A percentile compares a stretch with the other conserved stretches of the same genome.
phyloP scores from a whole-genome alignment of 1,140 invertebrate genomes.

The Sarcophaga bullata region DNA sequence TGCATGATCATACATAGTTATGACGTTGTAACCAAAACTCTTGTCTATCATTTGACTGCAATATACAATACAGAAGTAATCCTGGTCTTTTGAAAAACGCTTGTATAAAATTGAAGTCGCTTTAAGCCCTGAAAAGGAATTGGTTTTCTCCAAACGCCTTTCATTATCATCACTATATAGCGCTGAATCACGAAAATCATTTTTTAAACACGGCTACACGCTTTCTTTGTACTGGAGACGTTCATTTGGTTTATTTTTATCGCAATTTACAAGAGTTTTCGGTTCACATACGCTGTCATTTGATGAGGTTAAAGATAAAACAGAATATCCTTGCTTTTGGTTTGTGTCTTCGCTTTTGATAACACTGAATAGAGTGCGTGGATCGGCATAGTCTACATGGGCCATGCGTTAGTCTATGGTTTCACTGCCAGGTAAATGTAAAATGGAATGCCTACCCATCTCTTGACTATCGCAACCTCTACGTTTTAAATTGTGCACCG shows the following conservation, averaged over 20 bases:
- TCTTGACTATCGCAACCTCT: conserved; percentile 61
- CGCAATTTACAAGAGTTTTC: conserved; percentile 41
- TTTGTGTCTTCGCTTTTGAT: conserved; percentile 61
- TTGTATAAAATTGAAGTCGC: too few species aligned
- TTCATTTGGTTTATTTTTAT: neutral
- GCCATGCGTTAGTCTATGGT: conserved; percentile 86
- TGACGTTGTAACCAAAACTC: too few species aligned
- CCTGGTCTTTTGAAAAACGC: too few species aligned
- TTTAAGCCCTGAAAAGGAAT: conserved; percentile 55
- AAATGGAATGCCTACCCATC: conserved; percentile 62
- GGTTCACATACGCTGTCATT: conserved; percentile 69
- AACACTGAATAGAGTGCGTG: conserved; percentile 71
- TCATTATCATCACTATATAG: conserved; percentile 83
- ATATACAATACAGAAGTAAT: too few species aligned
- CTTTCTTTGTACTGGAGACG: conserved; percentile 61
- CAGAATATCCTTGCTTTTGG: conserved; percentile 68
- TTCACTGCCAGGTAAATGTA: conserved; percentile 83
- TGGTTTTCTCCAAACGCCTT: conserved; percentile 53
- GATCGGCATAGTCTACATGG: conserved; percentile 86
- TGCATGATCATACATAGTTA: too few species aligned
- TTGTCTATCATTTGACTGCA: too few species aligned
- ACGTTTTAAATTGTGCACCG: conserved; percentile 50
- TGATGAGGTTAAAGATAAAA: conserved; percentile 73
- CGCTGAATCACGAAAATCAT: conserved; percentile 82
- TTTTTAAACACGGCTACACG: conserved; percentile 64